Evolutionary conservation across 2,888 invertebrate genomes (phyloP).

Genomic region (Adelognathus sp.): DNA sequence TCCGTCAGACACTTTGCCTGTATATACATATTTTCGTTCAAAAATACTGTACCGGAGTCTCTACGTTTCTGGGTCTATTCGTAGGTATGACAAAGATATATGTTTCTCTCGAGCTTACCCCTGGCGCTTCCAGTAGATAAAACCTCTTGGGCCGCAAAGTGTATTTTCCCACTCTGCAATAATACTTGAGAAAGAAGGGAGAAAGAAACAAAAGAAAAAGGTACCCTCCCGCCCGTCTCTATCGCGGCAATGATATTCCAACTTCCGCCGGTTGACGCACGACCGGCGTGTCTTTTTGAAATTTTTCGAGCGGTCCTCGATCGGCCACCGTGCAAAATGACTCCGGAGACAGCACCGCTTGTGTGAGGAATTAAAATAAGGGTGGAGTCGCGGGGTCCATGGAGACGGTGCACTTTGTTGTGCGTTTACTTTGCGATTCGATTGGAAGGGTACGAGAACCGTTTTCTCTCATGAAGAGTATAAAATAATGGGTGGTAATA

Average conservation of each 20-base stretch:
- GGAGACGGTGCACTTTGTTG: not conserved
- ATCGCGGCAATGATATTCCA: slow-evolving; percentile 37
- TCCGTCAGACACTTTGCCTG: not conserved
- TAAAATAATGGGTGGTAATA: slow-evolving; percentile 9
- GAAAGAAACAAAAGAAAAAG: slow-evolving; percentile 14
- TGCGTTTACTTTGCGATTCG: not conserved
- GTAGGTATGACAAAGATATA: slow-evolving; percentile 1
- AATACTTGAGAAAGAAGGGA: slow-evolving; percentile 13
- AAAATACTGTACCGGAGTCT: slow-evolving; percentile 21
- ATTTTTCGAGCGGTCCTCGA: slow-evolving; percentile 52
- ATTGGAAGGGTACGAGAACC: not conserved
- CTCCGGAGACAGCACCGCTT: slow-evolving; percentile 8
- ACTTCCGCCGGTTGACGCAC: slow-evolving; percentile 43
- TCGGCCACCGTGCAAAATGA: slow-evolving; percentile 54
- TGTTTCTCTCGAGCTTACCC: slow-evolving; percentile 46
- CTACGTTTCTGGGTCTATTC: not conserved
- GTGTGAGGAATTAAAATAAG: slow-evolving; percentile 3
- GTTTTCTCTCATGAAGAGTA: not conserved
- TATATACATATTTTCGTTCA: not conserved
- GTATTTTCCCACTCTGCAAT: slow-evolving; percentile 45
- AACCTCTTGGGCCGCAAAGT: slow-evolving; percentile 41
- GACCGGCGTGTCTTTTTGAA: slow-evolving; percentile 41
- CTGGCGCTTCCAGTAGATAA: slow-evolving; percentile 43
- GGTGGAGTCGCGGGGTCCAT: not conserved
- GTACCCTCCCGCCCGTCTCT: too few species aligned